Evolutionary conservation across 2,113 vertebrate species (phyloP).

Genomic region (Coreoperca whiteheadi): DNA sequence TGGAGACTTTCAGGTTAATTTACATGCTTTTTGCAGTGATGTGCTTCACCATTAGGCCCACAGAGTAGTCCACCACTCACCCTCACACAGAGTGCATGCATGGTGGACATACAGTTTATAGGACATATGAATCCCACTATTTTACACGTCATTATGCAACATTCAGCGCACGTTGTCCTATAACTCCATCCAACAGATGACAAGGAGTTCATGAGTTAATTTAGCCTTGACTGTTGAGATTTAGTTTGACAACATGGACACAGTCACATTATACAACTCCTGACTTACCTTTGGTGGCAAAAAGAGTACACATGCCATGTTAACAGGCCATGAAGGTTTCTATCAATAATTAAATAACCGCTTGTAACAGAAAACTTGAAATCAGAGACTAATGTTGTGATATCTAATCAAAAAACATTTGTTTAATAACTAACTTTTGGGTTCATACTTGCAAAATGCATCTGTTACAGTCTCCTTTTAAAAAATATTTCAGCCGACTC

Average conservation of each 20-base stretch:
- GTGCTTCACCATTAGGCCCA: neutral
- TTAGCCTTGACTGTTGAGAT: neutral
- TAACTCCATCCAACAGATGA: neutral
- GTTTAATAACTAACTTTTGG: neutral
- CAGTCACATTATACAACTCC: neutral
- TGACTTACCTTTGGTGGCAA: neutral
- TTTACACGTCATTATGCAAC: neutral
- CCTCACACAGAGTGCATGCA: too few species aligned
- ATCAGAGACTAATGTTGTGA: neutral
- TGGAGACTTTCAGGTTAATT: neutral
- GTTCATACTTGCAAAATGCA: neutral
- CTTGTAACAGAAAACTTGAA: neutral
- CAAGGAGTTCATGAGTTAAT: neutral
- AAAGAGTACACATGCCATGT: neutral
- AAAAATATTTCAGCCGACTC: neutral
- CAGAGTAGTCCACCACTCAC: neutral
- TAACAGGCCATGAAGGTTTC: neutral
- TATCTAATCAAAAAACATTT: neutral
- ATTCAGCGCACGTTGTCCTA: neutral
- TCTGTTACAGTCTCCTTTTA: neutral
- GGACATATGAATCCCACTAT: too few species aligned
- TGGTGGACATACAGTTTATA: neutral
- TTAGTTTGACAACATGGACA: neutral
- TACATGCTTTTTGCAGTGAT: neutral
- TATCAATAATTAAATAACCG: neutral